phyloP scores from a whole-genome alignment of 2,888 invertebrate genomes.

The Corbicula japonica region DNA sequence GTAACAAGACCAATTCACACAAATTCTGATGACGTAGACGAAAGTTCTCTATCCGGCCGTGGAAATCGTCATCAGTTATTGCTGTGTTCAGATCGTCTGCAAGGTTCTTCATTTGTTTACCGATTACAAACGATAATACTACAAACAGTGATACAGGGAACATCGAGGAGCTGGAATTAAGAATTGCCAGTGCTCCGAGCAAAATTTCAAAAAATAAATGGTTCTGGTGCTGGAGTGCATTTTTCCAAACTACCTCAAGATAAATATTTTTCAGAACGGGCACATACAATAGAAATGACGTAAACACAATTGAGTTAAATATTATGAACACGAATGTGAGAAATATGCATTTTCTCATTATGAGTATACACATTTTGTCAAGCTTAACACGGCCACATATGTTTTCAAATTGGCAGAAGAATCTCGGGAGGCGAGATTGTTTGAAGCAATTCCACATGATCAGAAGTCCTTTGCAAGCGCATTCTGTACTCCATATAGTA shows the following conservation, averaged over 20 bases:
- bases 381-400: slow-evolving; percentile 57
- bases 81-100: slow-evolving; percentile 44
- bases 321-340: slow-evolving; percentile 58
- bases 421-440: slow-evolving; percentile 59
- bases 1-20: slow-evolving; percentile 58
- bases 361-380: slow-evolving; percentile 48
- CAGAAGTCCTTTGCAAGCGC: slow-evolving; percentile 55
- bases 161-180: slow-evolving; percentile 62
- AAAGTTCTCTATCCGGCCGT: slow-evolving; percentile 70
- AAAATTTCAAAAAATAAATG: slow-evolving; percentile 53
- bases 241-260: slow-evolving; percentile 63
- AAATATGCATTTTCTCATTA: slow-evolving; percentile 64
- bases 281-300: slow-evolving; percentile 58
- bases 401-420: slow-evolving; percentile 62
- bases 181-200: slow-evolving; percentile 50
- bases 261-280: slow-evolving; percentile 62
- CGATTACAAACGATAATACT: slow-evolving; percentile 56
- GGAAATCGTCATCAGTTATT: slow-evolving; percentile 36
- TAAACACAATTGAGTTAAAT: slow-evolving; percentile 60
- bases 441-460: slow-evolving; percentile 57
- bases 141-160: slow-evolving; percentile 66
- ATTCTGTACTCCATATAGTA: slow-evolving; percentile 69
- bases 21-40: slow-evolving; percentile 75
- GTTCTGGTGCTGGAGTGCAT: slow-evolving; percentile 36
- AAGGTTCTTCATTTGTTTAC: slow-evolving; percentile 52